Evolutionary conservation across 2,113 vertebrate genomes (phyloP).

Genomic region (Salvator merianae): DNA sequence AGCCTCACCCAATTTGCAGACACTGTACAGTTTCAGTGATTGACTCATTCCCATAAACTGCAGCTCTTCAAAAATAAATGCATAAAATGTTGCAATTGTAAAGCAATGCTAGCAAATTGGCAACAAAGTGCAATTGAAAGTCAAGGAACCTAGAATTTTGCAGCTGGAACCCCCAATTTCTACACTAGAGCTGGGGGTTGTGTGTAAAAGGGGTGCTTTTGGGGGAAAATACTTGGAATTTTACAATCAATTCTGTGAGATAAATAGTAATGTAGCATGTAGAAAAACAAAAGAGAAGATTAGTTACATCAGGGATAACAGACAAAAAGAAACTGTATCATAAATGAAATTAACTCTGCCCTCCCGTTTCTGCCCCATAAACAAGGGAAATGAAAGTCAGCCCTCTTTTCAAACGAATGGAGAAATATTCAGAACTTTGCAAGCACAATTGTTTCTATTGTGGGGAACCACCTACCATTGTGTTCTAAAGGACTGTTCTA

Average conservation of each 20-base stretch:
- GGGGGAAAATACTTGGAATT: neutral
- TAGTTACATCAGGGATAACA: neutral
- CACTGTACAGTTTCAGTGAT: neutral
- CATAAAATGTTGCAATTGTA: neutral
- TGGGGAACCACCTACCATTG: neutral
- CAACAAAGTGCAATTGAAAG: neutral
- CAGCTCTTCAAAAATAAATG: neutral
- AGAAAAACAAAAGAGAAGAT: neutral
- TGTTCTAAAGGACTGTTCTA: neutral
- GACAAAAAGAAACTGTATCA: neutral
- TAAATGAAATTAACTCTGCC: neutral
- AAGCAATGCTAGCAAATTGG: neutral
- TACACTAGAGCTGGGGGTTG: neutral
- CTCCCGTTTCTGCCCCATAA: neutral
- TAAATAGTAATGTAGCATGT: neutral
- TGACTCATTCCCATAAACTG: neutral
- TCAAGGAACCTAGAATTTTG: neutral
- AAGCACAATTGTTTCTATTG: neutral
- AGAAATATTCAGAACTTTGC: neutral
- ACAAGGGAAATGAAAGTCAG: neutral
- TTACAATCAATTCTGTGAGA: neutral
- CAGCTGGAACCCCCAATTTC: neutral
- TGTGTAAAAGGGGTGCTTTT: too few species aligned
- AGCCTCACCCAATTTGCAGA: neutral
- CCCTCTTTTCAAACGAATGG: neutral